These are phyloP conservation scores for Lethrus apterus DNA, from an alignment of 1,140 invertebrate genomes.

Conservation along the genomic window DNA sequence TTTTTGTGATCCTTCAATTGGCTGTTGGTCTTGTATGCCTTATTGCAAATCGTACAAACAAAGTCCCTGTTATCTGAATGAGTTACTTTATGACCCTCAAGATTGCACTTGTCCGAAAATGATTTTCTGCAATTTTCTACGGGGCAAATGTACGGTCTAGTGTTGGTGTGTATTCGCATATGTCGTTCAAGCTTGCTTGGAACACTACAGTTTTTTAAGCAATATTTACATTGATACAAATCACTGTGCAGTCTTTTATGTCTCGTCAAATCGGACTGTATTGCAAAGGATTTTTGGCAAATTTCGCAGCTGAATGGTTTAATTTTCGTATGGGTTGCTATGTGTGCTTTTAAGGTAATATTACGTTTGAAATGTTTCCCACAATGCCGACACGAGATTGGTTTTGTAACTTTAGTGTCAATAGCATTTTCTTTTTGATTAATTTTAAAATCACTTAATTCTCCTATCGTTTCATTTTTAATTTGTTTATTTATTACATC, in stretches of 20 bases:
- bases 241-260: slow-evolving; percentile 21
- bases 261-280: slow-evolving; percentile 18
- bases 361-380: slow-evolving; percentile 19
- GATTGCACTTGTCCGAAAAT: slow-evolving; percentile 25
- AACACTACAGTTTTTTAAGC: slow-evolving; percentile 20
- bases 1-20: slow-evolving; percentile 29
- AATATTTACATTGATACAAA: slow-evolving; percentile 20
- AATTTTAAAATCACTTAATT: not conserved
- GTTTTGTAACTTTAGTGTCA: slow-evolving; percentile 11
- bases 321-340: slow-evolving; percentile 21
- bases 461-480: not conserved
- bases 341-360: slow-evolving; percentile 22
- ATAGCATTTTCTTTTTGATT: slow-evolving; percentile 2
- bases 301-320: slow-evolving; percentile 21
- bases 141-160: slow-evolving; percentile 21
- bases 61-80: slow-evolving; percentile 21
- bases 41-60: slow-evolving; percentile 27
- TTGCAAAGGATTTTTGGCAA: slow-evolving; percentile 21
- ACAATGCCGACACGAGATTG: slow-evolving; percentile 20
- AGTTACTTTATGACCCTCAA: slow-evolving; percentile 19
- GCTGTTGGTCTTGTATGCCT: slow-evolving; percentile 22
- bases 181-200: slow-evolving; percentile 26
- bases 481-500: slow-evolving; percentile 2
- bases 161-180: slow-evolving; percentile 23
- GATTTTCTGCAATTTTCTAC: slow-evolving; percentile 19